Evolutionary conservation across 2,888 invertebrate species (phyloP).

Genomic region (Chloroclysta siterata): DNA sequence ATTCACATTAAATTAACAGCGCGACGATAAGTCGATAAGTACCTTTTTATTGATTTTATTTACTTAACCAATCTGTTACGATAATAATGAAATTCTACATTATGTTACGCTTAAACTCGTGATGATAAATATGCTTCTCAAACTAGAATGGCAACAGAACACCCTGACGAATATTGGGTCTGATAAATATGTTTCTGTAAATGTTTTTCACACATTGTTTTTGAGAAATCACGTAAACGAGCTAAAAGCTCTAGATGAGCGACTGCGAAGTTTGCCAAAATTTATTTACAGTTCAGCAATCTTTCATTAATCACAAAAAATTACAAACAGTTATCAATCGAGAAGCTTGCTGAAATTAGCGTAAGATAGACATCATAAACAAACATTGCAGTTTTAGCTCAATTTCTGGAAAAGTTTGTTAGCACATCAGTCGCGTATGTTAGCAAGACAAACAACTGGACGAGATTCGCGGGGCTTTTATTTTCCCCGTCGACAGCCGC

Average conservation of each 20-base stretch:
- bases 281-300: slow-evolving; percentile 22
- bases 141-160: neutral
- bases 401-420: slow-evolving; percentile 18
- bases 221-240: slow-evolving; percentile 1
- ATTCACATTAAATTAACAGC: neutral
- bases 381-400: slow-evolving; percentile 41
- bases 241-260: slow-evolving; percentile 19
- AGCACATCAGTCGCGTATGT: slow-evolving; percentile 1
- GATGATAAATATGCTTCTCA: neutral
- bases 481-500: slow-evolving; percentile 16
- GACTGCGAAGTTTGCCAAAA: slow-evolving; percentile 31
- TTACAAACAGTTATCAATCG: slow-evolving; percentile 18
- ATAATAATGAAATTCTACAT: neutral
- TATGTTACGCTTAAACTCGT: neutral
- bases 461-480: slow-evolving; percentile 8
- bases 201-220: neutral
- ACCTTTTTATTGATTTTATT: neutral
- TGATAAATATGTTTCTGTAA: neutral
- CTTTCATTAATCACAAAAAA: slow-evolving; percentile 13
- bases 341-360: slow-evolving; percentile 24
- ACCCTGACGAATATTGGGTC: neutral
- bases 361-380: slow-evolving; percentile 46
- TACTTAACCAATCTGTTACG: neutral
- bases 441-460: slow-evolving; percentile 10
- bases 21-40: neutral